Conservation (phyloP, 2,797 vertebrate genomes). For the Syngnathus acus region DNA sequence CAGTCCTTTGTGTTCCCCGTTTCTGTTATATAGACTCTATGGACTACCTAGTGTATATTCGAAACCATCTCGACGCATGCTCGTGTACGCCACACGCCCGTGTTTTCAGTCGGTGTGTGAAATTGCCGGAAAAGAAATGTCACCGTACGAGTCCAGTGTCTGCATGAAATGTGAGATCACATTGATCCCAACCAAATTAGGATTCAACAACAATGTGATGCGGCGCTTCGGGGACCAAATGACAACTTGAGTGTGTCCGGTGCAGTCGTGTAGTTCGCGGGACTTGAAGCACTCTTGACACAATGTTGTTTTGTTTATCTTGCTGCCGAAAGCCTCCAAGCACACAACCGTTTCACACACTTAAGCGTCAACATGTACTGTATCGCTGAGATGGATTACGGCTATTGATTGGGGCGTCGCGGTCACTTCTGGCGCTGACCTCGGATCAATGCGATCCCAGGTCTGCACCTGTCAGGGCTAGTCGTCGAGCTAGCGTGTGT, state of each 20-base stretch:
- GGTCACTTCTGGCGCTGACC: conserved; percentile 24
- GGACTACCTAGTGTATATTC: conserved; percentile 27
- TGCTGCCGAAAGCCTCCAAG: conserved; percentile 41
- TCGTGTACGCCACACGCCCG: conserved; percentile 33
- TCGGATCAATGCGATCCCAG: conserved; percentile 20
- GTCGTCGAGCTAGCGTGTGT: conserved; percentile 49
- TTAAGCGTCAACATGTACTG: conserved; percentile 35
- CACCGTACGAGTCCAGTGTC: conserved; percentile 26
- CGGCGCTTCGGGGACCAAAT: conserved; percentile 26
- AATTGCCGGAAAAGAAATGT: conserved; percentile 40
- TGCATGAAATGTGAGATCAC: conserved; percentile 31
- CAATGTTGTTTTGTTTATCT: conserved; percentile 33
- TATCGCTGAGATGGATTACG: conserved; percentile 31
- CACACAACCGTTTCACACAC: conserved; percentile 51
- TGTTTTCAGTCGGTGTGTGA: conserved; percentile 43
- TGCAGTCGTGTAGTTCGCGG: conserved; percentile 4
- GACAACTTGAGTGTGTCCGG: conserved; percentile 4
- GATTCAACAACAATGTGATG: conserved; percentile 9
- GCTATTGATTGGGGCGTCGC: conserved; percentile 18
- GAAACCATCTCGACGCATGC: conserved; percentile 47
- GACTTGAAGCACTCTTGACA: conserved; percentile 18
- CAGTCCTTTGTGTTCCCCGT: conserved; percentile 22
- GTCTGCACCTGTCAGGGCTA: conserved; percentile 33
- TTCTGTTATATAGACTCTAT: conserved; percentile 25
- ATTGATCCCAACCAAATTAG: conserved; percentile 11